These are phyloP conservation scores for Apodemia hepburni DNA, from an alignment of 2,888 invertebrate species.

Conservation along the genomic window DNA sequence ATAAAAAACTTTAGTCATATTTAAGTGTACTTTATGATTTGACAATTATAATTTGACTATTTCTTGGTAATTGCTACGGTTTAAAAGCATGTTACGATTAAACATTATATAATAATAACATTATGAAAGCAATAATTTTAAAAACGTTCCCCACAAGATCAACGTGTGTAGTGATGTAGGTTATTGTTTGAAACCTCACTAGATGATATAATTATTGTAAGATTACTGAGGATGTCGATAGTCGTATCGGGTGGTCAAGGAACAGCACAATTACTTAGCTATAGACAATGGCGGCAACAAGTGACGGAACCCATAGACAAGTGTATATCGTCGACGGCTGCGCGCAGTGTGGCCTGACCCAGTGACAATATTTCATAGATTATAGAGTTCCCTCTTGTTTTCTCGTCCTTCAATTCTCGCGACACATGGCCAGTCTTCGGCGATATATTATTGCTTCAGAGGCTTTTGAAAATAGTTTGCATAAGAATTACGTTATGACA, in stretches of 20 bases:
- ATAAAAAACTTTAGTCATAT: no score
- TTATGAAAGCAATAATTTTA: conserved; percentile 1
- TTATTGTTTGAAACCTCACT: conserved; percentile 76
- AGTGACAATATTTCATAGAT: conserved; percentile 6
- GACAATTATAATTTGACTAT: no score
- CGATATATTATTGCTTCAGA: conserved; percentile 13
- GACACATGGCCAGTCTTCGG: not conserved
- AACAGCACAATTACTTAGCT: conserved; percentile 74
- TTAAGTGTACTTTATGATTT: no score
- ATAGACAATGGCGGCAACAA: conserved; percentile 50
- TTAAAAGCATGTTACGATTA: not conserved
- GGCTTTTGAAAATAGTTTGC: conserved; percentile 24
- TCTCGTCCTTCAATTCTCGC: not conserved
- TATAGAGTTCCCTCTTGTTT: not conserved
- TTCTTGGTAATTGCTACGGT: no score
- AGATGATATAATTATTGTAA: conserved; percentile 69
- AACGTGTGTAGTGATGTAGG: conserved; percentile 64
- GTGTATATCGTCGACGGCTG: conserved; percentile 1
- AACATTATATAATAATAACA: conserved; percentile 5
- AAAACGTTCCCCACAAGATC: conserved; percentile 23
- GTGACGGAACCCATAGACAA: conserved; percentile 23
- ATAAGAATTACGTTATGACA: conserved; percentile 34
- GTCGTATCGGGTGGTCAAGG: conserved; percentile 51
- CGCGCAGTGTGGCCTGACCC: not conserved
- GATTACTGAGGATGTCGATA: conserved; percentile 50